phyloP scores from a whole-genome alignment of 2,888 invertebrate genomes.

The Cremastinae sp. region DNA sequence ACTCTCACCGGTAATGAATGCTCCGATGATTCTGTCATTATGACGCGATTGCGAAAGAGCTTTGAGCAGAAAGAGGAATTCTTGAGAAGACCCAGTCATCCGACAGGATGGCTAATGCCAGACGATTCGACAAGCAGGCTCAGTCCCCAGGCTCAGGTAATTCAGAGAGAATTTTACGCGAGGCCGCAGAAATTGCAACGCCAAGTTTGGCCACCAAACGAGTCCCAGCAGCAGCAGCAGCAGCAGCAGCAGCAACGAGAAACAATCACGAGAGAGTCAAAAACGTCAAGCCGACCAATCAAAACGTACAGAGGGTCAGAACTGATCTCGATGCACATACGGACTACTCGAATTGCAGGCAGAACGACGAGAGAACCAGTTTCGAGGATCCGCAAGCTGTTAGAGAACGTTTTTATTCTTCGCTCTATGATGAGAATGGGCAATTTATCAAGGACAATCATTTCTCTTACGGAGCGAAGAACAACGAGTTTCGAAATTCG shows the following conservation, averaged over 20 bases:
- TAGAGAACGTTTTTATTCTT: conserved; percentile 67
- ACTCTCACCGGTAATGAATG: conserved; percentile 85
- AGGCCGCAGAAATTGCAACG: conserved; percentile 88
- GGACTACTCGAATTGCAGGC: conserved; percentile 58
- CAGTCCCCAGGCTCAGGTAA: conserved; percentile 69
- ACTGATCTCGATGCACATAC: conserved; percentile 79
- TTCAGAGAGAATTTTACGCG: conserved; percentile 89
- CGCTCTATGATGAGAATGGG: conserved; percentile 65
- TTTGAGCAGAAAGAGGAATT: conserved; percentile 95
- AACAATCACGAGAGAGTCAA: conserved; percentile 68
- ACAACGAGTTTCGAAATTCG: conserved; percentile 55
- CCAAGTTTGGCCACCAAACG: conserved; percentile 86
- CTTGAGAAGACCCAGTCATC: conserved; percentile 87
- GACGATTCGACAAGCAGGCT: conserved; percentile 78
- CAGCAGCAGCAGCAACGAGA: conserved; percentile 73
- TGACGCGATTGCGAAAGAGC: conserved; percentile 90
- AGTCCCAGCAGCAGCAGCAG: conserved; percentile 63
- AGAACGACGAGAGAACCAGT: conserved; percentile 56
- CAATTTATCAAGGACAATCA: conserved; percentile 67
- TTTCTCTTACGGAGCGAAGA: conserved; percentile 60
- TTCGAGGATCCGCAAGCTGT: conserved; percentile 62
- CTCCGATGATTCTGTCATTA: conserved; percentile 86
- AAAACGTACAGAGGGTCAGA: conserved; percentile 81
- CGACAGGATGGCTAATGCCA: conserved; percentile 83
- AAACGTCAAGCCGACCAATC: conserved; percentile 78